These are phyloP conservation scores for Rhimphoctona megacephalus DNA, from an alignment of 2,888 invertebrate genomes.

Conservation along the genomic window DNA sequence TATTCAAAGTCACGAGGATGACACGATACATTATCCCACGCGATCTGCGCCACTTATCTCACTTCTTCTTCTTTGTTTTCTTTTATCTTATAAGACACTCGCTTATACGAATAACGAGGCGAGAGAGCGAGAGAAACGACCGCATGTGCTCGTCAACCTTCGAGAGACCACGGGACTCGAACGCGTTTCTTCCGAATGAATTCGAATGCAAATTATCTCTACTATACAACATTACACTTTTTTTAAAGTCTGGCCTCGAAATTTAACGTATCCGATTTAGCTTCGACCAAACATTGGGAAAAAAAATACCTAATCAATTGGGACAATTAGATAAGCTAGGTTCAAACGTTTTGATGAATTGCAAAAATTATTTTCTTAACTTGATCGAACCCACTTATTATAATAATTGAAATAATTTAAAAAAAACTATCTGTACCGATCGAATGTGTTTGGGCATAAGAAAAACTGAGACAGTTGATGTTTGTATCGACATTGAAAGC, in stretches of 20 bases:
- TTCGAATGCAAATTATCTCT: constrained; percentile 63
- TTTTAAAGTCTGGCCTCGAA: constrained; percentile 37
- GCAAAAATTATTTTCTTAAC: background rate
- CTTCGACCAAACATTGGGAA: background rate
- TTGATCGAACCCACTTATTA: background rate
- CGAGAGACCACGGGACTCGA: constrained; percentile 42
- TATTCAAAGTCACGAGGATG: constrained; percentile 66
- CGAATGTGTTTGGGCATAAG: no score
- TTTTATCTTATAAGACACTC: constrained; percentile 20
- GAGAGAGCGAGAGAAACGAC: constrained; percentile 33
- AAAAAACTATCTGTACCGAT: no score
- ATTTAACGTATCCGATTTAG: constrained; percentile 29
- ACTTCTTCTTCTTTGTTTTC: constrained; percentile 27
- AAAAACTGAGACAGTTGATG: no score
- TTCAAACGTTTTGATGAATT: background rate
- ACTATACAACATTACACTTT: constrained; percentile 29
- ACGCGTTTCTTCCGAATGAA: constrained; percentile 42
- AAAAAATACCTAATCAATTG: background rate
- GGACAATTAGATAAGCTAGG: background rate
- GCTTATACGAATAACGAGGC: constrained; percentile 25
- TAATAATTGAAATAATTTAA: no score
- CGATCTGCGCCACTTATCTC: constrained; percentile 58
- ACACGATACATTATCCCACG: constrained; percentile 58
- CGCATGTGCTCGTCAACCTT: constrained; percentile 47
- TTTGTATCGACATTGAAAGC: no score